Percentiles rank a stretch among this genome's conserved stretches.
phyloP scores from a whole-genome alignment of 2,888 invertebrate genomes.

The Electrophaes corylata region DNA sequence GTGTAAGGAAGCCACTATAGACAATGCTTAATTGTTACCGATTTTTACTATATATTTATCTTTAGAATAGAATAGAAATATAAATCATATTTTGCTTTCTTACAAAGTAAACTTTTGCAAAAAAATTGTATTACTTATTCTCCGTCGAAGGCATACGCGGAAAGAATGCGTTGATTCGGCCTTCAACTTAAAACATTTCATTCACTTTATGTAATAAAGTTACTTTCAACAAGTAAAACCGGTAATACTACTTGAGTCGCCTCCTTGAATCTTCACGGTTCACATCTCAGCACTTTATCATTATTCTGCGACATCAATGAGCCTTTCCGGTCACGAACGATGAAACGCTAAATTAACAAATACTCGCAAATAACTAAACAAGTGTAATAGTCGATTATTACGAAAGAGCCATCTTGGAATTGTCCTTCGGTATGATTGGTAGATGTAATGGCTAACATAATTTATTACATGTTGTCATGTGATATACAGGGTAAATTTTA shows the following conservation, averaged over 20 bases:
- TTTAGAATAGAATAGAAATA: too few relatives aligned
- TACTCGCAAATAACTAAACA: slow-evolving; percentile 13
- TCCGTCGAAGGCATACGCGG: too few relatives aligned
- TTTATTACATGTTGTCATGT: neutral
- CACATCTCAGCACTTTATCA: slow-evolving; percentile 32
- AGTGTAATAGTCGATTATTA: slow-evolving; percentile 23
- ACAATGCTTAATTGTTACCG: too few relatives aligned
- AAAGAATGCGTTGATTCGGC: too few relatives aligned
- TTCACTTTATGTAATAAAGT: too few relatives aligned
- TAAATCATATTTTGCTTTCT: too few relatives aligned
- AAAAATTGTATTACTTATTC: too few relatives aligned
- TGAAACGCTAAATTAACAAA: slow-evolving; percentile 46
- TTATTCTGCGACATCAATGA: slow-evolving; percentile 41
- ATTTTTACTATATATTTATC: too few relatives aligned
- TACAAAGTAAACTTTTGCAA: too few relatives aligned
- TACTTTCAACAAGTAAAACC: neutral
- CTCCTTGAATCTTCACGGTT: slow-evolving; percentile 53
- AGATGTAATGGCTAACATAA: neutral
- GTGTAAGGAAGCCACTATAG: too few relatives aligned
- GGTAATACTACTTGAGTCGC: neutral
- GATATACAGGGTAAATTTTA: neutral
- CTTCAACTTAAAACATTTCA: too few relatives aligned
- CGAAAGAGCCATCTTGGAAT: slow-evolving; percentile 10
- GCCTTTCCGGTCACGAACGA: slow-evolving; percentile 67
- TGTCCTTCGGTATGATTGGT: slow-evolving; percentile 6